Percentiles rank a stretch among this genome's conserved stretches.
These are phyloP conservation scores for Halisarca cf. caerulea DNA, from an alignment of 37 sponge, comb jelly and placozoan species.

Conservation along the genomic window DNA sequence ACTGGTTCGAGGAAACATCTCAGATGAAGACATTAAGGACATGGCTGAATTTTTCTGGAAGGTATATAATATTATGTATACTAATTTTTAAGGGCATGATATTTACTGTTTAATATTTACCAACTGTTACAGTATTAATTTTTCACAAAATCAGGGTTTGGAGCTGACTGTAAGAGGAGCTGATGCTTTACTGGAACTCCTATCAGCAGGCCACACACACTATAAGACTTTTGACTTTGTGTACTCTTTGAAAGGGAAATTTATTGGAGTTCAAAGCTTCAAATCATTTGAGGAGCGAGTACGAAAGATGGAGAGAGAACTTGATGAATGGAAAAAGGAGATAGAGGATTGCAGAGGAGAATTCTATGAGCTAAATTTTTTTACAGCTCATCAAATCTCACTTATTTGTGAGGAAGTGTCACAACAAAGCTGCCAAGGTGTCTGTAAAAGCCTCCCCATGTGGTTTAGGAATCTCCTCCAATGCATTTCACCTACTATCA, in stretches of 20 bases:
- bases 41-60: conserved; percentile 17
- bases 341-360: conserved; percentile 22
- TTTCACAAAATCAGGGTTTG: too few species aligned
- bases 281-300: not conserved
- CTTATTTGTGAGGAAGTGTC: conserved; percentile 48
- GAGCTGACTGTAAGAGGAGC: conserved; percentile 7
- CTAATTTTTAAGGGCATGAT: not conserved
- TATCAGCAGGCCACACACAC: not conserved
- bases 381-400: conserved; percentile 61
- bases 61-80: not conserved
- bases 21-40: conserved; percentile 23
- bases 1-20: conserved; percentile 67
- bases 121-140: too few species aligned
- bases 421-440: not conserved
- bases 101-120: too few species aligned
- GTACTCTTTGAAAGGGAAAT: not conserved
- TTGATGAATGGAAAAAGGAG: conserved; percentile 39
- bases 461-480: conserved; percentile 7
- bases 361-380: conserved; percentile 66
- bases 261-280: not conserved
- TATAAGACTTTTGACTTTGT: not conserved
- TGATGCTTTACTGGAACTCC: not conserved
- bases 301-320: conserved; percentile 40
- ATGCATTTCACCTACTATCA: not conserved
- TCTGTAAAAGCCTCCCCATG: not conserved